Percentiles rank a stretch among this genome's conserved stretches.
phyloP scores from a whole-genome alignment of 2,797 vertebrate species.

The Dromococcyx pavoninus region DNA sequence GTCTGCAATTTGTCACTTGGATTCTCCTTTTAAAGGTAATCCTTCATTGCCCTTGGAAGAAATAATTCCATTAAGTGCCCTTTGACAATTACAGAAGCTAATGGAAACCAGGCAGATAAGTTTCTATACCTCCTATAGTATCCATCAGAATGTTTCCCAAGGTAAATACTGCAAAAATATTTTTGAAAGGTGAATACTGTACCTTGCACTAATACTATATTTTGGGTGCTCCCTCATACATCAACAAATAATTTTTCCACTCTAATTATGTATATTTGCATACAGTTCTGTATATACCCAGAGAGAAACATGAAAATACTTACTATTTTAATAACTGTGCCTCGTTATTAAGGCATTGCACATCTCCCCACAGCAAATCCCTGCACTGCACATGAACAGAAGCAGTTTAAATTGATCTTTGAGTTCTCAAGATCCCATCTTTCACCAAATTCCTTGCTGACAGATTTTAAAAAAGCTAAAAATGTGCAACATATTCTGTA shows the following conservation, averaged over 20 bases:
- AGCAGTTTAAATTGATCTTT: not conserved
- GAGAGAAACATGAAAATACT: not conserved
- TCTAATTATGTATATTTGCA: not conserved
- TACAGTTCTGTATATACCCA: not conserved
- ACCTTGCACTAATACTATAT: not conserved
- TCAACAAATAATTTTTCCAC: not conserved
- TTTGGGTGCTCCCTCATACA: not conserved
- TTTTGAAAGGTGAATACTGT: not conserved
- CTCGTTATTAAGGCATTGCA: not conserved
- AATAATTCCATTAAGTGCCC: not conserved
- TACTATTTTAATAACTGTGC: not conserved
- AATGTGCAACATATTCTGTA: not conserved
- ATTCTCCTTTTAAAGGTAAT: not conserved
- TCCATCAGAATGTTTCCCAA: not conserved
- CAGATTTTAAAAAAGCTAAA: not conserved
- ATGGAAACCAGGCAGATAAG: not conserved
- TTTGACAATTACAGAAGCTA: not conserved
- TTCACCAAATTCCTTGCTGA: not conserved
- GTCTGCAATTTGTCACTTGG: slow-evolving; percentile 18
- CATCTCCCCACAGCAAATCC: not conserved
- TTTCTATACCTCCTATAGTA: not conserved
- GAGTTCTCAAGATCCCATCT: not conserved
- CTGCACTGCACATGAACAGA: not conserved
- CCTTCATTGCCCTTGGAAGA: not conserved
- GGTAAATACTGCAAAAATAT: not conserved